Evolutionary conservation across 92 coral and sea anemone species (phyloP).

Genomic region (Porites divaricata): DNA sequence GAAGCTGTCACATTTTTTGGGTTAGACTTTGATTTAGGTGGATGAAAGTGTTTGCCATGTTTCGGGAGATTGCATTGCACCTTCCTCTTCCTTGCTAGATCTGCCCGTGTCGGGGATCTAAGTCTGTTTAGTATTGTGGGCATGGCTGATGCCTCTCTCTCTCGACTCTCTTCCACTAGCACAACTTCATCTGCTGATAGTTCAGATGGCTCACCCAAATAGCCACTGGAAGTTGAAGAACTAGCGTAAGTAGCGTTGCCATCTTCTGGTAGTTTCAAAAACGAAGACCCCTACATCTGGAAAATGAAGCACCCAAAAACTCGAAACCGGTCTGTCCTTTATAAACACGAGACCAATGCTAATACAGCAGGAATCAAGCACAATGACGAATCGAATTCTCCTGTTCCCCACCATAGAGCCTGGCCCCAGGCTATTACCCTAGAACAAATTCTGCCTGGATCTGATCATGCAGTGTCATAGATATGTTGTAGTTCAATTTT

Average conservation of each 20-base stretch:
- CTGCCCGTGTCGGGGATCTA: slow-evolving; percentile 45
- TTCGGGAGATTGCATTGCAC: slow-evolving; percentile 58
- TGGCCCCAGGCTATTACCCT: no score
- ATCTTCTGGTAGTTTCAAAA: neutral
- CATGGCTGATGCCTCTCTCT: slow-evolving; percentile 45
- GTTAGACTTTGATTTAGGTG: slow-evolving; percentile 38
- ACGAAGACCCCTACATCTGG: no score
- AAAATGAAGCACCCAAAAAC: no score
- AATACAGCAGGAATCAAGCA: no score
- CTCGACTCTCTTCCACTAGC: neutral
- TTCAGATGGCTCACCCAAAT: neutral
- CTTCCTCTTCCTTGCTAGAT: slow-evolving; percentile 53
- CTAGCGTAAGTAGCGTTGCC: slow-evolving; percentile 2
- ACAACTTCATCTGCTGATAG: neutral
- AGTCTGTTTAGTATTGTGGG: slow-evolving; percentile 42
- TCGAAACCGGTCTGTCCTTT: no score
- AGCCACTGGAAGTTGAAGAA: slow-evolving; percentile 12
- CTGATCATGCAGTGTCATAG: no score
- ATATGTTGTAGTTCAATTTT: no score
- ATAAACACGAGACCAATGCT: no score
- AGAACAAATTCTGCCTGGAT: no score
- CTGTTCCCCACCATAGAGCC: no score
- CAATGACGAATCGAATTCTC: no score
- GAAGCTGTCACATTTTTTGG: slow-evolving; percentile 49
- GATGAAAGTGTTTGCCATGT: slow-evolving; percentile 31